phyloP scores from a whole-genome alignment of 2,888 invertebrate species.

The Polymixis flavicincta region DNA sequence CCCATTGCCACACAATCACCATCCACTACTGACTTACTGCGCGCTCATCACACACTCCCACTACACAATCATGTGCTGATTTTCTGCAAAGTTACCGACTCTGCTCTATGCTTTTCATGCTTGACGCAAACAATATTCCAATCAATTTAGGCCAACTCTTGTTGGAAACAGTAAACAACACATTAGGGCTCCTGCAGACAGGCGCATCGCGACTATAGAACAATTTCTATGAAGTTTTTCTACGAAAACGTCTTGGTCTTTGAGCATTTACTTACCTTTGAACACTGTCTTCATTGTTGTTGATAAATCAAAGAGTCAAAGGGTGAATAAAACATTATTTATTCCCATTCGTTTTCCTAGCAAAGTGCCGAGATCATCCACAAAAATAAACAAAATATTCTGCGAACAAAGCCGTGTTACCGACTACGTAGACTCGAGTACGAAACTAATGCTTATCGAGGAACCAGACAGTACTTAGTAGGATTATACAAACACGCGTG shows the following conservation, averaged over 20 bases:
- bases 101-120: background rate
- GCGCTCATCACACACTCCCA: background rate
- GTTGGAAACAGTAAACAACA: background rate
- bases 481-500: constrained; percentile 17
- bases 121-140: background rate
- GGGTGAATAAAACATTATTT: background rate
- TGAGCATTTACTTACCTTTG: too few species aligned
- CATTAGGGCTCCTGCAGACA: too few species aligned
- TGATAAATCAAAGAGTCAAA: background rate
- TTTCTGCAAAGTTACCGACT: background rate
- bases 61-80: too few species aligned
- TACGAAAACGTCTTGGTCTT: too few species aligned
- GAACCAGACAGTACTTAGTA: constrained; percentile 15
- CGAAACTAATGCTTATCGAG: constrained; percentile 21
- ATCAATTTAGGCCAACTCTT: background rate
- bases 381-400: background rate
- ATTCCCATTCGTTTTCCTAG: too few species aligned
- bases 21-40: constrained; percentile 8
- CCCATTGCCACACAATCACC: constrained; percentile 30
- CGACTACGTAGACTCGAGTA: background rate
- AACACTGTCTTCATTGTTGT: background rate
- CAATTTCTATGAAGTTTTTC: too few species aligned
- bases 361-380: background rate
- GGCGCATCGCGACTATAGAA: too few species aligned
- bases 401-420: background rate